Evolutionary conservation across 2,797 vertebrate genomes (phyloP).

Genomic region (Cuniculus paca): DNA sequence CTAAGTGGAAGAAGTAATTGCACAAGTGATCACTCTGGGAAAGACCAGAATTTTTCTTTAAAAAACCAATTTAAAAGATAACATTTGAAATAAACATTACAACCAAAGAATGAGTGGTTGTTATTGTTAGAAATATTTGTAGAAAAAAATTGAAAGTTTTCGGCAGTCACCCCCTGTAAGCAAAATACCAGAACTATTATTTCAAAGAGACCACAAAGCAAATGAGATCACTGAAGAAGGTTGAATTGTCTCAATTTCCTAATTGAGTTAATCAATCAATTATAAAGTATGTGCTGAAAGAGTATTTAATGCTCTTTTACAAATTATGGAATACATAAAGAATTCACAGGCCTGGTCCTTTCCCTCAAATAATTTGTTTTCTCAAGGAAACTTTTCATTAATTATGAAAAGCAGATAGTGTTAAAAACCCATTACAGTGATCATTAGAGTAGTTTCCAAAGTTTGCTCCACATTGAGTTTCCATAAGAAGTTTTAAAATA

Average conservation of each 20-base stretch:
- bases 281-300: not conserved
- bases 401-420: not conserved
- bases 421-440: not conserved
- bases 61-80: not conserved
- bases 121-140: not conserved
- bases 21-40: not conserved
- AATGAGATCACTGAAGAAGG: not conserved
- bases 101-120: not conserved
- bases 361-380: not conserved
- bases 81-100: not conserved
- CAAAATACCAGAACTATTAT: not conserved
- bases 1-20: not conserved
- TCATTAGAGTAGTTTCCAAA: not conserved
- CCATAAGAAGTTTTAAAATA: not conserved
- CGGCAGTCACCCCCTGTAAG: too few relatives aligned
- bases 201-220: not conserved
- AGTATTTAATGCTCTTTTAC: not conserved
- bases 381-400: not conserved
- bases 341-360: not conserved
- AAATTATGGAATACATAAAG: not conserved
- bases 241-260: not conserved
- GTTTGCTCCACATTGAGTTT: not conserved
- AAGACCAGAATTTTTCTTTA: not conserved
- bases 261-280: not conserved
- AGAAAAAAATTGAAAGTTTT: not conserved